Base-by-base conservation (phyloP, 2,888 invertebrate genomes). In the Fragum whitleyi region DNA sequence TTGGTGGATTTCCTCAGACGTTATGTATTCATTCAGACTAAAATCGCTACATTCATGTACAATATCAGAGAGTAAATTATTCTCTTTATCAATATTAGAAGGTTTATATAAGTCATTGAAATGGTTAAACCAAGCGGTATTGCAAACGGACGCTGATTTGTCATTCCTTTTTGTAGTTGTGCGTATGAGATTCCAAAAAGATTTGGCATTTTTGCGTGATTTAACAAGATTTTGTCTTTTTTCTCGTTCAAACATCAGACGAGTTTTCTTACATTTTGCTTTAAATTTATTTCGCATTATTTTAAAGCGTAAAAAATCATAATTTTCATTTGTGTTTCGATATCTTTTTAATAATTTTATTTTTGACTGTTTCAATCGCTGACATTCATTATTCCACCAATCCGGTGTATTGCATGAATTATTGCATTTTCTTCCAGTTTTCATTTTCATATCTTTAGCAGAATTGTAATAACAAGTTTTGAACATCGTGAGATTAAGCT, bases 341-440 rank as follows among this genome's bases (percentile, higher is more conserved):
- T n/a, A 65, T 65, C 36, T 29, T 32, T 36, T 9, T 7, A 65
- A 16, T 19, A n/a, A 29, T 16, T 23, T 7, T 23, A 14, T 9
- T n/a, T 36, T 65, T 9, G 21, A 19, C 36, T 5, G 11, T n/a
- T 65, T 65, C n/a, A 36, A 9, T 14, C 32, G n/a, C 6, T 11
- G 11, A n/a, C 65, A 65, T 9, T 65, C 65, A 19, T 36, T 36
- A 65, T 65, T 36, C 36, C 32, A 65, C 65, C 65, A 65, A 2
- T 29, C 32, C 6, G 65, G 65, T 36, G n/a, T n/a, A n/a, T n/a
- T n/a, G n/a, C n/a, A n/a, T n/a, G n/a, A n/a, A n/a, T n/a, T n/a
- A n/a, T n/a, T n/a, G n/a, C n/a, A n/a, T n/a, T n/a, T n/a, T n/a
- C n/a, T n/a, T n/a, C n/a, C n/a, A n/a, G n/a, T n/a, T n/a, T n/a